phyloP scores from a whole-genome alignment of 2,888 invertebrate genomes.

The Drepana falcataria region DNA sequence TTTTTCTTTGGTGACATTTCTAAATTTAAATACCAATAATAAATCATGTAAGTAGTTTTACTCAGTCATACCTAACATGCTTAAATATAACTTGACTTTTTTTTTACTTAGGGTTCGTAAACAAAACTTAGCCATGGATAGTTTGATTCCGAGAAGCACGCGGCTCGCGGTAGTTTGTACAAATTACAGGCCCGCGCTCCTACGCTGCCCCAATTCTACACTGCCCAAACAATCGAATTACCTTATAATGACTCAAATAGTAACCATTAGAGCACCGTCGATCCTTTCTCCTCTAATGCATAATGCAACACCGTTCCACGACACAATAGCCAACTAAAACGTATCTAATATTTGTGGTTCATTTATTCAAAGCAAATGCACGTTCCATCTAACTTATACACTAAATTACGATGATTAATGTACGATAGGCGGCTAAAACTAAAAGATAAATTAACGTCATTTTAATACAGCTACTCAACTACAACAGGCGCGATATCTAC shows the following conservation, averaged over 20 bases:
- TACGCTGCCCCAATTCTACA: constrained; percentile 60
- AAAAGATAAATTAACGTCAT: constrained; percentile 59
- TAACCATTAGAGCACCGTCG: constrained; percentile 5
- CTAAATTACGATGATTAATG: constrained; percentile 45
- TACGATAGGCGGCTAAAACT: constrained; percentile 35
- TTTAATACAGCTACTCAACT: constrained; percentile 54
- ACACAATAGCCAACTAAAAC: neutral
- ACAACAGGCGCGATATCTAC: constrained; percentile 34
- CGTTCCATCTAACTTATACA: constrained; percentile 35
- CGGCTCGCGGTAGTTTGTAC: constrained; percentile 33
- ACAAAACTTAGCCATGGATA: constrained; percentile 20
- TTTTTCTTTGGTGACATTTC: no score
- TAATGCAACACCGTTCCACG: neutral
- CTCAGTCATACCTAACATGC: no score
- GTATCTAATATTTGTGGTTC: constrained; percentile 1
- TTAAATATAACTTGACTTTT: no score
- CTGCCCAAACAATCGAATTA: constrained; percentile 73
- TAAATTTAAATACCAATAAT: no score
- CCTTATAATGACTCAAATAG: constrained; percentile 54
- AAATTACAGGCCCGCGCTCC: constrained; percentile 66
- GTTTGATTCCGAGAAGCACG: constrained; percentile 55
- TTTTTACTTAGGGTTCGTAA: constrained; percentile 2
- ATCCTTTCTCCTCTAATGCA: constrained; percentile 3
- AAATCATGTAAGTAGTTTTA: no score
- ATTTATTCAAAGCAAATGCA: constrained; percentile 14